Base-by-base conservation (phyloP, 2,888 invertebrate genomes). In the Polyommatus icarus region DNA sequence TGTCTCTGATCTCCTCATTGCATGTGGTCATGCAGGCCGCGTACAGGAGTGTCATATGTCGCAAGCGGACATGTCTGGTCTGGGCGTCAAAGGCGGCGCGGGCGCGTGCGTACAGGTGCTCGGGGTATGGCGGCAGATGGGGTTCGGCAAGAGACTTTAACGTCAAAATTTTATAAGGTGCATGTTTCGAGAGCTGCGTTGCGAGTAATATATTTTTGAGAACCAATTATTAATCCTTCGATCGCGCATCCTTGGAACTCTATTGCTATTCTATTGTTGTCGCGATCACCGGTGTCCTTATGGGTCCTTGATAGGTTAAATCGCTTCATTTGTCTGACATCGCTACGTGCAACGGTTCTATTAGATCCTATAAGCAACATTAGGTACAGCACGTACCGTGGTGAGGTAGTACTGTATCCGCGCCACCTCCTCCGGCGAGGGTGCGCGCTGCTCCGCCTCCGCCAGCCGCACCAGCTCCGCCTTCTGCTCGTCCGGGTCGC, bases 401-500 rank as follows among this genome's bases (percentile, higher is more conserved):
- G 84, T 94, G 80, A 96, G 85, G 84, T 96, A 96, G 85, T 95
- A 95, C 1, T 94, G 82, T 78, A 96, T 95, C 82, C 95, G 91
- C 78, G 91, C 88, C 75, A 95, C 83, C 83, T 96, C 95, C 54
- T 94, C 91, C 0, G 91, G 88, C 36, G 95, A 88, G 75, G 84
- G 83, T 76, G 88, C 86, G 76, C 90, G 92, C 84, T 95, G 95
- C 83, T 96, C 95, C 78, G 87, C 85, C 81, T 95, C 94, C 0
- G 95, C 93, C n/a, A 87, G 80, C 50, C 84, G 84, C 46, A 95
- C 85, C 85, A 96, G 89, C 80, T 94, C 91, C 12, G 80, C 77
- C 80, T 95, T 94, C 88, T 97, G 97, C 76, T 95, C 92, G 81
- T 97, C 97, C 0, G 96, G 96, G 79, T 95, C 94, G 12, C 95